Base-by-base conservation (phyloP, 2,113 vertebrate species). In the Oreotrochilus melanogaster region DNA sequence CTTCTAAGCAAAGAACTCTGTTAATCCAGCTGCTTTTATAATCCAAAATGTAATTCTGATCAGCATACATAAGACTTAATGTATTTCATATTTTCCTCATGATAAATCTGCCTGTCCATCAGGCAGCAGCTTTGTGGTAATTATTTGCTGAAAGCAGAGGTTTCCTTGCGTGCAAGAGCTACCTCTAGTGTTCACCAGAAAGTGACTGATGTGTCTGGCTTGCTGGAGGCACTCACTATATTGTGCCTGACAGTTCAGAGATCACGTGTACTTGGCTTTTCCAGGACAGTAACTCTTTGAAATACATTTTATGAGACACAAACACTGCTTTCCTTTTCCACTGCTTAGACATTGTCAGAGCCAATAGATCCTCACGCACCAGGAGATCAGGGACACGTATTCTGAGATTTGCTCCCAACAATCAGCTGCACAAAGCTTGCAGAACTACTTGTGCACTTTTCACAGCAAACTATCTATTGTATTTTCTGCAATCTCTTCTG, bases 1-100 rank as follows among this genome's bases (percentile, higher is more conserved):
- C 72, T 93, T 71, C 89, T 91, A 67, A 61, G 86, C 86, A 87
- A 80, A 94, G 80, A 61, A 61, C 88, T 74, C 72, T 89, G 84
- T 87, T 88, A 94, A 91, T 95, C 91, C 95, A 85, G 67, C 93
- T 93, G 92, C 86, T 95, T 96, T 91, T 45, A 67, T 80, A 93
- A 95, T 83, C 81, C 86, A 58, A 73, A 74, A 83, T 64, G 76
- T 85, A 83, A 93, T 89, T 90, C 86, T 82, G 81, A 71, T 33
- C 86, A 78, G 48, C 70, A 31, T 57, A 75, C 45, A 43, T 43
- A 73, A 79, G 25, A 91, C 89, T 91, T 83, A 91, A 91, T 89
- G 78, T 84, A 74, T 67, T 86, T 94, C 70, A 84, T 85, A 86
- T 95, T 96, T 91, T 92, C 79, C 66, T 72, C 35, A 28, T 47